Percentiles rank a stretch among this genome's conserved stretches.
phyloP scores from a whole-genome alignment of 2,113 vertebrate genomes.

The Ovibos moschatus region DNA sequence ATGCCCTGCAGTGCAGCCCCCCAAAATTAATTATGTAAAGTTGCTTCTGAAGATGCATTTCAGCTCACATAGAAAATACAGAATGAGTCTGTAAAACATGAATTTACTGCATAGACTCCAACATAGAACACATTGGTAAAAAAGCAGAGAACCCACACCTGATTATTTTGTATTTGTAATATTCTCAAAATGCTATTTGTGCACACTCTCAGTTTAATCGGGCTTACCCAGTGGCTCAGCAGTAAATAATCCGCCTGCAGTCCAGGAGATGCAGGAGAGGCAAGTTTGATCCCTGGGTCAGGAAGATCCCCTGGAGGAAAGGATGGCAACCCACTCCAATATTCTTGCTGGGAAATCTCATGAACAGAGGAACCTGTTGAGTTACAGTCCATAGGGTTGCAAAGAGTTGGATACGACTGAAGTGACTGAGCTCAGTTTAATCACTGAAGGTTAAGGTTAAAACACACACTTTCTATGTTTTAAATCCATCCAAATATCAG shows the following conservation, averaged over 20 bases:
- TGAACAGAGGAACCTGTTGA: neutral
- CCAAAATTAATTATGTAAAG: neutral
- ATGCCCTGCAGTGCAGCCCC: neutral
- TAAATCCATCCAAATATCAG: neutral
- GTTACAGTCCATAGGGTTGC: neutral
- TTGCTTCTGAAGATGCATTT: rapidly evolving
- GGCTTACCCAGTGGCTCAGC: neutral
- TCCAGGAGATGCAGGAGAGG: neutral
- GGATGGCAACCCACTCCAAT: neutral
- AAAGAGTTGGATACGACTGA: neutral
- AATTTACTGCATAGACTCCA: rapidly evolving
- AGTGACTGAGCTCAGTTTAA: neutral
- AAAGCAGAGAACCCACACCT: neutral
- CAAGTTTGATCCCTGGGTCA: neutral
- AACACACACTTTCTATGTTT: neutral
- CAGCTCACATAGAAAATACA: neutral
- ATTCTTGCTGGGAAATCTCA: neutral
- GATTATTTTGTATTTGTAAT: neutral
- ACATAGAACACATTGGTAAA: rapidly evolving
- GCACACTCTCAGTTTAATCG: neutral
- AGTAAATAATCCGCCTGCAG: neutral
- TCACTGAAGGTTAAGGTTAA: neutral
- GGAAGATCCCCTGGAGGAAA: neutral
- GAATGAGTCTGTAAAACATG: neutral
- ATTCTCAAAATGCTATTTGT: neutral